Percentiles rank a stretch among this genome's conserved stretches.
Evolutionary conservation across 2,888 invertebrate species (phyloP).

Genomic region (Dicyrtomina minuta): DNA sequence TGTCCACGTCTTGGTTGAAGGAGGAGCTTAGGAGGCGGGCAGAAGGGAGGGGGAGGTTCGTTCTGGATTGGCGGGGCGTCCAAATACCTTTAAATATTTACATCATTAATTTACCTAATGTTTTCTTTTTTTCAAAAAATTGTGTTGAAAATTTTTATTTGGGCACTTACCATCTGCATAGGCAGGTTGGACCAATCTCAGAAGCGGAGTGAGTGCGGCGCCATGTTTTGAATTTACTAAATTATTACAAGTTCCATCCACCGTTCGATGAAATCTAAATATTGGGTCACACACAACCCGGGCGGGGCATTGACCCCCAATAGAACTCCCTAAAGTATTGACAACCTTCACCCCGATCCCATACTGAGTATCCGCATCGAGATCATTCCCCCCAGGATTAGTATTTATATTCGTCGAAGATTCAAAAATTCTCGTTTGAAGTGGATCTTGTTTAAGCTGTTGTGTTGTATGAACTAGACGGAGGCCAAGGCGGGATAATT

Average conservation of each 20-base stretch:
- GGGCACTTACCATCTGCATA: conserved; percentile 68
- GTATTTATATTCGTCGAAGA: too few species aligned
- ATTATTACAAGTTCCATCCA: conserved; percentile 96
- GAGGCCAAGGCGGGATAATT: conserved; percentile 48
- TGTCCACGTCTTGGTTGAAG: conserved; percentile 54
- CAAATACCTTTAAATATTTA: conserved; percentile 62
- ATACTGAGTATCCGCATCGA: not conserved
- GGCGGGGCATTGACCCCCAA: conserved; percentile 21
- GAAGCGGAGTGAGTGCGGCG: conserved; percentile 65
- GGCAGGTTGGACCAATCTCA: conserved; percentile 67
- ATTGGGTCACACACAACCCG: conserved; percentile 5
- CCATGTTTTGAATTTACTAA: conserved; percentile 78
- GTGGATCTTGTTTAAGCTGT: not conserved
- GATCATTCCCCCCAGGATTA: too few species aligned
- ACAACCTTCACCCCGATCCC: conserved; percentile 13
- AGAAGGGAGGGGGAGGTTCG: conserved; percentile 52
- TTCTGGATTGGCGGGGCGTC: conserved; percentile 61
- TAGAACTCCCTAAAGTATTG: not conserved
- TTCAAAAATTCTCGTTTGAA: too few species aligned
- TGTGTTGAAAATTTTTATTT: not conserved
- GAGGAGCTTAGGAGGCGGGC: conserved; percentile 55
- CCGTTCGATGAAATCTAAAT: conserved; percentile 64
- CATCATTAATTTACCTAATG: too few species aligned
- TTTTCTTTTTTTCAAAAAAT: not conserved
- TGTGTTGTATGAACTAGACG: conserved; percentile 36